phyloP scores from a whole-genome alignment of 2,113 vertebrate species.

The Thomomys bottae region DNA sequence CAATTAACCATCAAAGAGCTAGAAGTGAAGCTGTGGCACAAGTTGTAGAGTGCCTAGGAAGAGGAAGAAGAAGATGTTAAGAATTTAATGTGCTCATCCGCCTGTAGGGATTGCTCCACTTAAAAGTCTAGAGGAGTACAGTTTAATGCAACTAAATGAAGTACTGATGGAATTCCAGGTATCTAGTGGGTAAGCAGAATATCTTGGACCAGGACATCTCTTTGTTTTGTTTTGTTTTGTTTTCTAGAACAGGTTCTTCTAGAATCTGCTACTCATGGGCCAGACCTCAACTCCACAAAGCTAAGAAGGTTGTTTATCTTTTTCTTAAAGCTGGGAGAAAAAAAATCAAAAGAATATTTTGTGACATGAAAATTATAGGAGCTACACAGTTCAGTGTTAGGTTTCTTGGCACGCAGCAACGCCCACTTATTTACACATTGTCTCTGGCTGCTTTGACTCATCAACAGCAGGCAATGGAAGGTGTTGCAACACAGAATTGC shows the following conservation, averaged over 20 bases:
- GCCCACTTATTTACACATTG: neutral
- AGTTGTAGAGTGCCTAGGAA: no score
- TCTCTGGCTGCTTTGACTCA: neutral
- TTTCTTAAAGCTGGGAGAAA: neutral
- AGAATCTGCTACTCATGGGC: neutral
- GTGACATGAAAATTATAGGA: neutral
- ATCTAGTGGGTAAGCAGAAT: neutral
- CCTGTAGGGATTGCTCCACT: neutral
- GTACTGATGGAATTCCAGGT: neutral
- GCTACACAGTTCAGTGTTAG: neutral
- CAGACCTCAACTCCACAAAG: neutral
- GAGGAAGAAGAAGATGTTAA: neutral
- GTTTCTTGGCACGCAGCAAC: neutral
- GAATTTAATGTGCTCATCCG: neutral
- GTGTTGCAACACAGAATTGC: neutral
- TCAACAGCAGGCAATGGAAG: neutral
- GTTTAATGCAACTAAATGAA: neutral
- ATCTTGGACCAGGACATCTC: neutral
- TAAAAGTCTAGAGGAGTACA: neutral
- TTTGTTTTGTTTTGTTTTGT: no score
- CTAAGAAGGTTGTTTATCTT: constrained; percentile 3
- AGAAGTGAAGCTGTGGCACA: no score
- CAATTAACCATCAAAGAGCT: no score
- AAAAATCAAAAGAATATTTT: constrained; percentile 17
- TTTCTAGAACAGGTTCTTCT: neutral